Evolutionary conservation across 2,888 invertebrate genomes (phyloP), one percentile per base, ranked within the genome.

Genomic region (Agonopterix arenella): DNA sequence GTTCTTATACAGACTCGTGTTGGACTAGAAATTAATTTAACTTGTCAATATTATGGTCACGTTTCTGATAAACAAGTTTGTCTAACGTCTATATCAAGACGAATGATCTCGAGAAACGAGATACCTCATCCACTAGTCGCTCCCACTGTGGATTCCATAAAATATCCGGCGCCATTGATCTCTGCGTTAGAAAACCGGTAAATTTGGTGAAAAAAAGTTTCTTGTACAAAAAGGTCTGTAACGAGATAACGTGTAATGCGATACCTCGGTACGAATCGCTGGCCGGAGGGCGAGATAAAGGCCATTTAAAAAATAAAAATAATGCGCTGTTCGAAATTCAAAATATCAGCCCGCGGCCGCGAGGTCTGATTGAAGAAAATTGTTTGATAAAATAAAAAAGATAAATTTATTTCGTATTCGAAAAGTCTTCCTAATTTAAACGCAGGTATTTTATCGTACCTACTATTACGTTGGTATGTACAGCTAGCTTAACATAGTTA

Each of bases 191-290:
- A 62, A 38, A 72, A 75, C 74, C 76, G 73, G 78, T 75, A 74
- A 70, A 77, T 74, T 75, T 65, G 68, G 72, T 74, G 60, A 68
- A 71, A 73, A 28, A 28, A 64, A 66, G 59, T 52, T 59, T 61
- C 28, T 64, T 67, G 64, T 66, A 70, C 74, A 80, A 78, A 76
- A 77, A 63, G 62, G 66, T 68, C 63, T 73, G 82, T 80, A 81
- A 84, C 80, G 76, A 85, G 80, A 83, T 82, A 82, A 79, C 76
- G 67, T 72, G 86, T 84, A 86, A 88, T 80, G 82, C 73, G 83
- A 88, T 83, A 81, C 72, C 74, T 70, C 76, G 70, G 79, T 79
- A 83, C 79, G 80, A 80, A 79, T 79, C 79, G 68, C 66, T 76
- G 78, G 79, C 78, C 75, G 75, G 77, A 76, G 76, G 81, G 78